A percentile compares a stretch with the other conserved stretches of the same genome.
phyloP scores from a whole-genome alignment of 2,797 vertebrate genomes.

The Euthynnus affinis region DNA sequence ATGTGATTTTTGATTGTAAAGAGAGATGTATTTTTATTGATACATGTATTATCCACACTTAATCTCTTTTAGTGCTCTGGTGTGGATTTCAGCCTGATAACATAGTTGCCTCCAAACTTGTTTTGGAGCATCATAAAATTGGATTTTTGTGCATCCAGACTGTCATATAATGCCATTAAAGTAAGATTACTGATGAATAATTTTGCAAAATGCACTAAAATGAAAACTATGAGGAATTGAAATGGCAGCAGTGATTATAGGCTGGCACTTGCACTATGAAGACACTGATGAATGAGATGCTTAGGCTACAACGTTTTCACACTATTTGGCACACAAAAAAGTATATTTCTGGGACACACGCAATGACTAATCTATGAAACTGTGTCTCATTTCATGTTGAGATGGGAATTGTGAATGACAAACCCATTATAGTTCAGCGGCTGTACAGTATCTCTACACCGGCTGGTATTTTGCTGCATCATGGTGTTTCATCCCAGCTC shows the following conservation, averaged over 20 bases:
- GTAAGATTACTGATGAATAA: background rate
- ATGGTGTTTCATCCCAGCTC: slow-evolving; percentile 44
- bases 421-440: slow-evolving; percentile 38
- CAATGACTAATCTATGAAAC: slow-evolving; percentile 13
- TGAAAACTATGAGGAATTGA: background rate
- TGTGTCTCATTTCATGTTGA: slow-evolving; percentile 32
- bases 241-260: slow-evolving; percentile 1
- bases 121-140: background rate
- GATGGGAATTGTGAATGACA: slow-evolving; percentile 21
- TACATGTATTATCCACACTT: background rate
- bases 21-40: background rate
- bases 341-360: slow-evolving; percentile 17
- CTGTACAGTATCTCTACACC: background rate
- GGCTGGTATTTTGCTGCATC: slow-evolving; percentile 58
- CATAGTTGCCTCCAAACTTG: background rate
- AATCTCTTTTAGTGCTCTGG: background rate
- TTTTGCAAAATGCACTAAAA: background rate
- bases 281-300: slow-evolving; percentile 18
- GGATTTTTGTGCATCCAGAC: background rate
- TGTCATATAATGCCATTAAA: background rate
- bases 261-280: background rate
- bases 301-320: slow-evolving; percentile 10
- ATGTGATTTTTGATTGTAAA: slow-evolving; percentile 1
- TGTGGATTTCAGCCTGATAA: background rate
- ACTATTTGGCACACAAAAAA: slow-evolving; percentile 13